Conservation (phyloP, 2,797 vertebrate genomes). For the Cryptoblepharus egeriae region DNA sequence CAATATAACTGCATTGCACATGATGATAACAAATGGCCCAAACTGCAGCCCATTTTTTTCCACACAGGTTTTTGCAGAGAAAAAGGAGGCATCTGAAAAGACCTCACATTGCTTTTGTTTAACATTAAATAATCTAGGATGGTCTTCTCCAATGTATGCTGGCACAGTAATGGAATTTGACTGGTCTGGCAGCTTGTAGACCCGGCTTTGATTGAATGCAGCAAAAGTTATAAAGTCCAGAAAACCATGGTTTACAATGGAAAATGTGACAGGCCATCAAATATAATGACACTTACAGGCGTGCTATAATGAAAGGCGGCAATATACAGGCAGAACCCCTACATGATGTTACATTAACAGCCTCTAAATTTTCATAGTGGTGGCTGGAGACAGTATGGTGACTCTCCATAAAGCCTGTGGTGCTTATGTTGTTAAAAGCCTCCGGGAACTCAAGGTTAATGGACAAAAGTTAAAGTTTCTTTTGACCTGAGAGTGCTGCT, state of each 20-base stretch:
- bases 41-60: not conserved
- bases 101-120: conserved; percentile 38
- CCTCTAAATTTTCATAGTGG: conserved; percentile 44
- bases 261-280: conserved; percentile 45
- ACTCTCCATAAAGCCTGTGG: conserved; percentile 37
- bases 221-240: conserved; percentile 38
- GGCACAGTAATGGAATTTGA: conserved; percentile 35
- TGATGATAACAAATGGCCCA: not conserved
- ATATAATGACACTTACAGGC: conserved; percentile 41
- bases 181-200: conserved; percentile 41
- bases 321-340: conserved; percentile 29
- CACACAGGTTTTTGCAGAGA: not conserved
- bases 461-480: conserved; percentile 32
- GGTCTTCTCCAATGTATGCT: conserved; percentile 41
- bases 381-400: conserved; percentile 29
- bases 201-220: conserved; percentile 45
- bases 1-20: not conserved
- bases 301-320: conserved; percentile 56
- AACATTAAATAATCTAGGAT: conserved; percentile 23
- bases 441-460: conserved; percentile 14
- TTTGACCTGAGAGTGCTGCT: conserved; percentile 17
- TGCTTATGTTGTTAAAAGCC: conserved; percentile 52
- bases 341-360: not conserved
- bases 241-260: conserved; percentile 37
- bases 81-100: conserved; percentile 31